Conservation (phyloP, 2,888 invertebrate species). For the Leptura quadrifasciata region DNA sequence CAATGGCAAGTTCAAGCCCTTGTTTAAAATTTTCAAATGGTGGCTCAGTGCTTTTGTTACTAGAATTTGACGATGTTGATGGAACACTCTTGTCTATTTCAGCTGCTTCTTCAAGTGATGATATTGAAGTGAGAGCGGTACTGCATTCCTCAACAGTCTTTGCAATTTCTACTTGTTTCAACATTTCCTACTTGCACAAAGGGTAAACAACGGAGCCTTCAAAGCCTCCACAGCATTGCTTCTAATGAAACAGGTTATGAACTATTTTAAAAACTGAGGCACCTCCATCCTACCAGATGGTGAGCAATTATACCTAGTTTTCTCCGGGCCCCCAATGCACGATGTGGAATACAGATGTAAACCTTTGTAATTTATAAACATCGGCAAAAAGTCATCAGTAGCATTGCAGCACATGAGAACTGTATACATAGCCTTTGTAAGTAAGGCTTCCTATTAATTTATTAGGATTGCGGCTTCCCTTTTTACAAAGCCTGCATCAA, state of each 20-base stretch:
- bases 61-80: constrained; percentile 5
- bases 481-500: constrained; percentile 37
- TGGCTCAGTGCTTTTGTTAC: too few species aligned
- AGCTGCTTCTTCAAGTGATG: background rate
- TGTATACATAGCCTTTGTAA: constrained; percentile 49
- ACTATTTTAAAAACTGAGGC: constrained; percentile 51
- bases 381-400: constrained; percentile 46
- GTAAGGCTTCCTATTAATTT: constrained; percentile 48
- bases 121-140: background rate
- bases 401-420: constrained; percentile 53
- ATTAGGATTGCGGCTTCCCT: constrained; percentile 43
- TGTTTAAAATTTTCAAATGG: background rate
- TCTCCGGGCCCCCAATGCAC: constrained; percentile 42
- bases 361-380: constrained; percentile 53
- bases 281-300: constrained; percentile 55
- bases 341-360: constrained; percentile 48
- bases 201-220: constrained; percentile 44
- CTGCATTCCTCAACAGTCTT: background rate
- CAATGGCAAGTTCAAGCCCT: constrained; percentile 1
- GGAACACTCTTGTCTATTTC: background rate
- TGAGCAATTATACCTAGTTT: constrained; percentile 48
- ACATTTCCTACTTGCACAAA: constrained; percentile 38
- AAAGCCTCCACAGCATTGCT: constrained; percentile 38
- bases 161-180: constrained; percentile 13
- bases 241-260: constrained; percentile 45